Conservation (phyloP, 1,140 invertebrate genomes). For the Aphelenchoides besseyi region DNA sequence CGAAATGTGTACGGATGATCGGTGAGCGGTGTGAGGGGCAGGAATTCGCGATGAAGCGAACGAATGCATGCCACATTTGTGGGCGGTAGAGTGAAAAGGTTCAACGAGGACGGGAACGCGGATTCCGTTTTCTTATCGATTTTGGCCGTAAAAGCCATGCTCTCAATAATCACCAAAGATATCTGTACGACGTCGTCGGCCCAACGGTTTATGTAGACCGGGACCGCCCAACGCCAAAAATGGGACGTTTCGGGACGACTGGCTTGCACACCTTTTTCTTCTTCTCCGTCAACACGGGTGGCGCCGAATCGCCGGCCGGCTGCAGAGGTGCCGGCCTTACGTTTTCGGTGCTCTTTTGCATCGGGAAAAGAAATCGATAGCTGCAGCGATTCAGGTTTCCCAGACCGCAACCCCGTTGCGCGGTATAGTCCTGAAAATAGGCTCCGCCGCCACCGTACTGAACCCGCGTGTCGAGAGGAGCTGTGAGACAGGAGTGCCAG, state of each 20-base stretch:
- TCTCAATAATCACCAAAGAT: constrained; percentile 19
- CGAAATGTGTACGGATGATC: constrained; percentile 26
- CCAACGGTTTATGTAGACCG: not conserved
- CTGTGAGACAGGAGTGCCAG: not conserved
- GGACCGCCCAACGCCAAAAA: not conserved
- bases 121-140: constrained; percentile 24
- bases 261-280: not conserved
- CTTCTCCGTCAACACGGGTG: not conserved
- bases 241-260: not conserved
- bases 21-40: constrained; percentile 21
- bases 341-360: no score
- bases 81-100: constrained; percentile 33
- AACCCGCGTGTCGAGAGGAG: not conserved
- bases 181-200: constrained; percentile 9
- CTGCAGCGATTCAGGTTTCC: not conserved
- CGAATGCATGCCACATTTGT: constrained; percentile 31
- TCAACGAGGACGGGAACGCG: constrained; percentile 22
- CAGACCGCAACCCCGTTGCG: not conserved
- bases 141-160: constrained; percentile 23
- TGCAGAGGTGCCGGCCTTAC: no score
- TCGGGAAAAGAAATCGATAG: not conserved
- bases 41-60: constrained; percentile 24
- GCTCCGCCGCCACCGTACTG: not conserved
- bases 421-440: not conserved
- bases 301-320: not conserved